These are phyloP conservation scores for Coccyzus lansbergi DNA, from an alignment of 2,797 vertebrate species.

Conservation along the genomic window DNA sequence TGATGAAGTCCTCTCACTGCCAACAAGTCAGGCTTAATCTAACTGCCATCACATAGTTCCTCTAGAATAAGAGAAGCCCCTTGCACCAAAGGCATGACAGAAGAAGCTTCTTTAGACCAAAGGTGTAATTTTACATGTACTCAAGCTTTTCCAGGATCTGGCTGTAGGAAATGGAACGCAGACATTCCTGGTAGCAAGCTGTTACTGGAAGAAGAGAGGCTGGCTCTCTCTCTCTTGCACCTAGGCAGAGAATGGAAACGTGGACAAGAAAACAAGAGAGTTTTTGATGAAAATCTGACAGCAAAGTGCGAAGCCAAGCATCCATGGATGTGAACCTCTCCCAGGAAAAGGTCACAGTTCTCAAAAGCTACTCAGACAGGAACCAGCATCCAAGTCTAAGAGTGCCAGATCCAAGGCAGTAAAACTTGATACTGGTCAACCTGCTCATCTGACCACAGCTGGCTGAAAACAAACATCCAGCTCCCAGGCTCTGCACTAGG, in stretches of 20 bases:
- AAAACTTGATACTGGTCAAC: not conserved
- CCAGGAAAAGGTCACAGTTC: not conserved
- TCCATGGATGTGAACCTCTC: not conserved
- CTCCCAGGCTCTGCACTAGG: not conserved
- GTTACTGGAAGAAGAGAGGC: not conserved
- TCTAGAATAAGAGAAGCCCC: not conserved
- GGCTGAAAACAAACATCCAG: not conserved
- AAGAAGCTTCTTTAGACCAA: not conserved
- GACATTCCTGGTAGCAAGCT: slow-evolving; percentile 1
- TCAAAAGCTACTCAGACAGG: not conserved
- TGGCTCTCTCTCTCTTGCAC: not conserved
- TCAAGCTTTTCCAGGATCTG: not conserved
- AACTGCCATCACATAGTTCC: not conserved
- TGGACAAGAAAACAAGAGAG: not conserved
- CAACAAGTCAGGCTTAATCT: not conserved
- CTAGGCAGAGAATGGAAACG: not conserved
- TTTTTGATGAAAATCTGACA: slow-evolving; percentile 12
- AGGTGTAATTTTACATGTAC: not conserved
- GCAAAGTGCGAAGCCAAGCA: slow-evolving; percentile 19
- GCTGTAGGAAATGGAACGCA: not conserved
- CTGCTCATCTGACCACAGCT: not conserved
- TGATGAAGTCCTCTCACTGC: not conserved
- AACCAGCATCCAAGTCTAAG: not conserved
- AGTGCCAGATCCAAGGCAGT: slow-evolving; percentile 2
- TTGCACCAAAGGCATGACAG: not conserved